These are phyloP conservation scores for Zaprionus tsacasi DNA, from an alignment of 1,140 invertebrate genomes.

Conservation along the genomic window DNA sequence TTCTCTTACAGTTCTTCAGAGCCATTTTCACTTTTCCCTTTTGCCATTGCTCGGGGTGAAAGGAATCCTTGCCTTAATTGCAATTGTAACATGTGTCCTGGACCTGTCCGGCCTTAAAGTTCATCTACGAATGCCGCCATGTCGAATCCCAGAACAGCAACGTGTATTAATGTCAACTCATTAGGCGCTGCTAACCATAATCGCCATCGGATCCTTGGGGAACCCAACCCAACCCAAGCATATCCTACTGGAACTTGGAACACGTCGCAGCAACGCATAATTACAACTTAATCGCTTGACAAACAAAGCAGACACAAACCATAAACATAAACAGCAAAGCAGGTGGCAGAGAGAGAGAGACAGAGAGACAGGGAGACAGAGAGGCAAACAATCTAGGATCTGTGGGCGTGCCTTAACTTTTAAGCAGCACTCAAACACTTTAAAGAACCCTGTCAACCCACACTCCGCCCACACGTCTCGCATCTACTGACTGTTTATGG, in stretches of 20 bases:
- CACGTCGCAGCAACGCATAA: conserved; percentile 78
- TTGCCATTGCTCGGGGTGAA: neutral
- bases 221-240: neutral
- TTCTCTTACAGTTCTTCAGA: conserved; percentile 9
- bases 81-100: conserved; percentile 38
- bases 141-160: conserved; percentile 19
- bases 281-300: conserved; percentile 80
- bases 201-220: conserved; percentile 49
- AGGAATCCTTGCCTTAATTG: conserved; percentile 34
- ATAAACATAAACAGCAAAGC: conserved; percentile 63
- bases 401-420: conserved; percentile 61
- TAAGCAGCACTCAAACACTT: conserved; percentile 67
- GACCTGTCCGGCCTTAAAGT: conserved; percentile 13
- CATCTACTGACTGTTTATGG: conserved; percentile 24
- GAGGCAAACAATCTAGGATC: conserved; percentile 23
- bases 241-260: conserved; percentile 9
- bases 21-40: neutral
- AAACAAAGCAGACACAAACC: conserved; percentile 73
- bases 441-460: conserved; percentile 46
- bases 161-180: conserved; percentile 71
- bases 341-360: conserved; percentile 7
- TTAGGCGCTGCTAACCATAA: conserved; percentile 69
- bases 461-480: neutral
- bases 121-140: conserved; percentile 3
- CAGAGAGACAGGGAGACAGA: neutral